Conservation (phyloP, 2,113 vertebrate species). For the Columba livia region DNA sequence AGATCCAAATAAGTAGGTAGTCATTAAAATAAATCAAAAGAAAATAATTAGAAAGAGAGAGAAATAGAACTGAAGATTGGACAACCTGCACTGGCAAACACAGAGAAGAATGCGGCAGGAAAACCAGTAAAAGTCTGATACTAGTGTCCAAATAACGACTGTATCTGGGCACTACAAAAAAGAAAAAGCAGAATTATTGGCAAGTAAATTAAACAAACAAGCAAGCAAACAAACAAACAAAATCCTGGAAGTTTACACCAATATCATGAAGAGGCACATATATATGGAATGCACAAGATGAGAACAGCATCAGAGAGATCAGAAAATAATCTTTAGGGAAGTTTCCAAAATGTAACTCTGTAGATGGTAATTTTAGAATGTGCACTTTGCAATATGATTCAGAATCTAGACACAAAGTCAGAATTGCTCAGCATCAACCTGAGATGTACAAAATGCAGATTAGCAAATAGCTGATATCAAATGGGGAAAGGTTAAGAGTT, state of each 20-base stretch:
- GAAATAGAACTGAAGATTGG: neutral
- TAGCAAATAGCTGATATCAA: neutral
- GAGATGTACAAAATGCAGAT: neutral
- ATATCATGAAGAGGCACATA: neutral
- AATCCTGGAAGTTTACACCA: neutral
- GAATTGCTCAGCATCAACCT: neutral
- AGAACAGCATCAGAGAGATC: neutral
- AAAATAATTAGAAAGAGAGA: neutral
- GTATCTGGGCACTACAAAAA: neutral
- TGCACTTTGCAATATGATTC: neutral
- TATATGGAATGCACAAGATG: neutral
- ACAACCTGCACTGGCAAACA: neutral
- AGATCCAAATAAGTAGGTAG: neutral
- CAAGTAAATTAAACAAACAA: neutral
- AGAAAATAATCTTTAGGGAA: neutral
- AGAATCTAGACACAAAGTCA: neutral
- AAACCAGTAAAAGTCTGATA: neutral
- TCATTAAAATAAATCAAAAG: neutral
- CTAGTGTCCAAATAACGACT: neutral
- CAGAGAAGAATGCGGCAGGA: fast-evolving
- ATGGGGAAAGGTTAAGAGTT: neutral
- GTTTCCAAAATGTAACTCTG: neutral
- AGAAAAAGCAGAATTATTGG: neutral
- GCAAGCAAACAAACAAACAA: too few species aligned
- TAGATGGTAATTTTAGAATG: neutral